These are phyloP conservation scores for Lottia gigantea DNA, from an alignment of 2,888 invertebrate species.

Conservation along the genomic window DNA sequence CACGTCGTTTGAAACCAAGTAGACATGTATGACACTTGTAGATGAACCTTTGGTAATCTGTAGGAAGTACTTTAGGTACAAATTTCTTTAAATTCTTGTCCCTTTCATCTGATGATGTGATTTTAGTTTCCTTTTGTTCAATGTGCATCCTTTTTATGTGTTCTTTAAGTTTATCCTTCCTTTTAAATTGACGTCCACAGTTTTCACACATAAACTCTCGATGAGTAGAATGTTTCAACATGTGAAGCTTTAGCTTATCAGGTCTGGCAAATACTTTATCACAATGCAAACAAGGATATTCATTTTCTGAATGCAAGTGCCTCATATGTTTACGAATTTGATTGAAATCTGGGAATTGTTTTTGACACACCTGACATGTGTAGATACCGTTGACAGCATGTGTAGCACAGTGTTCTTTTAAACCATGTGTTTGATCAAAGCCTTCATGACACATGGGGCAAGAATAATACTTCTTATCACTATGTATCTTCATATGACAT, in stretches of 20 bases:
- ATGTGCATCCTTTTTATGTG: constrained; percentile 79
- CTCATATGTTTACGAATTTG: constrained; percentile 80
- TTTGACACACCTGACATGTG: constrained; percentile 78
- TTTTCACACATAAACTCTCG: constrained; percentile 80
- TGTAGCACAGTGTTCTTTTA: constrained; percentile 78
- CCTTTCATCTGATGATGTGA: constrained; percentile 34
- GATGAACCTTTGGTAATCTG: constrained; percentile 79
- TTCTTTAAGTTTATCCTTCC: constrained; percentile 76
- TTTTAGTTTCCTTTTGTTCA: constrained; percentile 65
- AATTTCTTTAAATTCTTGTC: constrained; percentile 69
- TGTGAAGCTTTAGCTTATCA: constrained; percentile 80
- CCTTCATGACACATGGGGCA: constrained; percentile 80
- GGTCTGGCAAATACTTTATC: constrained; percentile 77
- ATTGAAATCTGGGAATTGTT: constrained; percentile 77
- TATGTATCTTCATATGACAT: constrained; percentile 79
- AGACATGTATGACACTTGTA: constrained; percentile 83
- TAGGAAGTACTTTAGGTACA: constrained; percentile 74
- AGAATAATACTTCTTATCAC: constrained; percentile 75
- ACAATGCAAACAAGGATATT: constrained; percentile 78
- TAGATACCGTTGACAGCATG: constrained; percentile 76
- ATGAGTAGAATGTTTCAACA: constrained; percentile 76
- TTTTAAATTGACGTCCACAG: constrained; percentile 82
- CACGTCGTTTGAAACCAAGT: constrained; percentile 83
- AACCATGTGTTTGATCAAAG: constrained; percentile 71
- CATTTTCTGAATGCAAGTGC: constrained; percentile 78